Percentiles rank a stretch among this genome's conserved stretches.
These are phyloP conservation scores for Lipotes vexillifer DNA, from an alignment of 2,113 vertebrate genomes.

Conservation along the genomic window DNA sequence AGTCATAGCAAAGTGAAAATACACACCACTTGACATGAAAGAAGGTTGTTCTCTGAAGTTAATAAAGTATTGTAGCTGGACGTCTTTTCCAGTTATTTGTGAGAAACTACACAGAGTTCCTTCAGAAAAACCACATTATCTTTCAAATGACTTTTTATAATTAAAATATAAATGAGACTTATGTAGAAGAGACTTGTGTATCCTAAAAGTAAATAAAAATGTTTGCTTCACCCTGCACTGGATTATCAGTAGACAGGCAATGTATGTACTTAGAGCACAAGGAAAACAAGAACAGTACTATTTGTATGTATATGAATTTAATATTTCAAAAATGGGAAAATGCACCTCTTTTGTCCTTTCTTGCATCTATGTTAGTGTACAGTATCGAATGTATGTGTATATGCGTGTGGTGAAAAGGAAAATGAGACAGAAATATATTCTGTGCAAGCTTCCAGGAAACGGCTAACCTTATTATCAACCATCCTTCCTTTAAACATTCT, in stretches of 20 bases:
- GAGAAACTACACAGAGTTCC: background rate
- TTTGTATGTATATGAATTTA: background rate
- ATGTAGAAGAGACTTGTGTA: background rate
- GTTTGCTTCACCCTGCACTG: background rate
- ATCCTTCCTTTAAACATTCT: background rate
- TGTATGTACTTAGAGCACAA: background rate
- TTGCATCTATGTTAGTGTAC: background rate
- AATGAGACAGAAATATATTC: background rate
- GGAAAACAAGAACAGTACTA: background rate
- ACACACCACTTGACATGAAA: background rate
- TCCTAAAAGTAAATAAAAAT: background rate
- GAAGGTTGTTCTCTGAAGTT: background rate
- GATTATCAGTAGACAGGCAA: background rate
- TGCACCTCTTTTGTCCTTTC: background rate
- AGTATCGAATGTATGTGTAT: background rate
- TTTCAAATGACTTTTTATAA: slow-evolving; percentile 15
- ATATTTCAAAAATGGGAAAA: background rate
- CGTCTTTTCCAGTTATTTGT: background rate
- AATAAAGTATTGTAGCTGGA: slow-evolving; percentile 33
- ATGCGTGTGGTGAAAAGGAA: background rate
- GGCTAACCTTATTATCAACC: background rate
- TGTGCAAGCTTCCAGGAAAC: background rate
- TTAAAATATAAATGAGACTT: background rate
- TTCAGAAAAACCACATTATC: background rate
- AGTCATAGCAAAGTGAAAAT: background rate